Evolutionary conservation across 2,888 invertebrate genomes (phyloP), one percentile per base, ranked within the genome.

Genomic region (Epinotia brunnichana): DNA sequence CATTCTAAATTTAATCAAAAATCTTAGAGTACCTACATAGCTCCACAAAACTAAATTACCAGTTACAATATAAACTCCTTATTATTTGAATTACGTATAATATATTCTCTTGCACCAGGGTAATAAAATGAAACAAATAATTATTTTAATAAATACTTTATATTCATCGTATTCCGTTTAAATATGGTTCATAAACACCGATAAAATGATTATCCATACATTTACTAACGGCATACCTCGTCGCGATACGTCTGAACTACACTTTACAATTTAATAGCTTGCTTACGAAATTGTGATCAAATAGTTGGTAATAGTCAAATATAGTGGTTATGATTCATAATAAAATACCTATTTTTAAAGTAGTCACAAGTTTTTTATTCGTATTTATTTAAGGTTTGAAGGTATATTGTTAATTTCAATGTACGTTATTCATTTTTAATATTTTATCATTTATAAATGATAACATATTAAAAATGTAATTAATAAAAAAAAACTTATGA

Each of bases 131-230:
- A 84, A 88, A 89, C 86, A 79, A 80, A 73, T 57, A 51, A 75
- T 73, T 83, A 84, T 90, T 88, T 89, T 89, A 89, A 91, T 92
- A 90, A 91, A 91, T 91, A 90, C 86, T 87, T 89, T 91, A 86
- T 89, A 89, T 90, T 90, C 82, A 87, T 57, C 57, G 29, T 73
- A 68, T 68, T 61, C 70, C 61, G 72, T 73, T 68, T 74, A 73
- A 74, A 71, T 73, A 77, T 78, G 75, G 75, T 76, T 74, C 67
- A 75, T 78, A 78, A 79, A 79, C 79, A 78, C 78, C 72, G 75
- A 76, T n/a, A 39, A 19, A 48, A 39, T 77, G 74, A 64, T 76
- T 74, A 62, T 73, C 63, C 56, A 75, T 70, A 74, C 57, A 60
- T 70, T 67, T 72, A 61, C 75, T 74, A 76, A 77, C 70, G 72